Evolutionary conservation across 1,140 invertebrate species (phyloP).

Genomic region (Propsilocerus akamusi): DNA sequence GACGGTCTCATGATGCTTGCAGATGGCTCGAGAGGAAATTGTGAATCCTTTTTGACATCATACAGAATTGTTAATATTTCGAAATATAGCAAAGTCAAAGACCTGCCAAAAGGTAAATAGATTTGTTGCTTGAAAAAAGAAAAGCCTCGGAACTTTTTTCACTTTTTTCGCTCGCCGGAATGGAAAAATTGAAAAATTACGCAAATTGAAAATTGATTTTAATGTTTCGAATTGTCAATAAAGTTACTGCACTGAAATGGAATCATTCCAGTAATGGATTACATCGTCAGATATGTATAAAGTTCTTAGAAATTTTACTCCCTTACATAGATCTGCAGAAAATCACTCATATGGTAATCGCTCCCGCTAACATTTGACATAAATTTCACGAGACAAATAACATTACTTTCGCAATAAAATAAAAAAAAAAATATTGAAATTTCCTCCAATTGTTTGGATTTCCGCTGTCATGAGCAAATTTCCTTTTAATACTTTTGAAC

Average conservation of each 20-base stretch:
- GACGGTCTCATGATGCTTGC: too few species aligned
- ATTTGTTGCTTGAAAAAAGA: too few species aligned
- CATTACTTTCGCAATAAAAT: not conserved
- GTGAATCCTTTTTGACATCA: too few species aligned
- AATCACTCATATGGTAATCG: not conserved
- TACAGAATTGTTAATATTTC: too few species aligned
- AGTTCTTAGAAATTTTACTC: not conserved
- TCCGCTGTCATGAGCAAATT: not conserved
- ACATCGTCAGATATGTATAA: not conserved
- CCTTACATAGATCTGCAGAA: not conserved
- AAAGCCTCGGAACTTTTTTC: too few species aligned
- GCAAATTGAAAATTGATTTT: conserved; percentile 3
- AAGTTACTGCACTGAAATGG: too few species aligned
- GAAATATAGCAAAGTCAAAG: too few species aligned
- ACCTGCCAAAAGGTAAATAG: too few species aligned
- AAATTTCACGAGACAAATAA: conserved; percentile 2
- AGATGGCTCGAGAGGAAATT: too few species aligned
- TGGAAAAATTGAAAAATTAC: conserved; percentile 4
- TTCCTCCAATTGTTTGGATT: conserved; percentile 3
- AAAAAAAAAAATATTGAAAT: too few species aligned
- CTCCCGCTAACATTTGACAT: not conserved
- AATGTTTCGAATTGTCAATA: too few species aligned
- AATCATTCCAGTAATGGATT: too few species aligned
- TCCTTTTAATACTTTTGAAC: not conserved
- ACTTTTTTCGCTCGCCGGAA: not conserved